phyloP scores from a whole-genome alignment of 2,113 vertebrate species.

The Clarias magur region DNA sequence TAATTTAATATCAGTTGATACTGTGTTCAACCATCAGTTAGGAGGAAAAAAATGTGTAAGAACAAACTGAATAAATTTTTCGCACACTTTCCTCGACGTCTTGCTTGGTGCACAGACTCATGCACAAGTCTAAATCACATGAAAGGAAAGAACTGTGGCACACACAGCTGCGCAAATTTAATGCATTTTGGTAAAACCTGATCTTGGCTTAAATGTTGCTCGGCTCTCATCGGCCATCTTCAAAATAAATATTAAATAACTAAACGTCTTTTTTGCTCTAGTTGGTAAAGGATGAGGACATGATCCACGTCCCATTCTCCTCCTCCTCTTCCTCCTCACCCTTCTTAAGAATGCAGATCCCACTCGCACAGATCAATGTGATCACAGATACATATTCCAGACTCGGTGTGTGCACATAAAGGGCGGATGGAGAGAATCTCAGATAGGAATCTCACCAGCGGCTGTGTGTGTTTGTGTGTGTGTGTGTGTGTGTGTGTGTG shows the following conservation, averaged over 20 bases:
- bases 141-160: neutral
- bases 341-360: constrained; percentile 21
- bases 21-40: no score
- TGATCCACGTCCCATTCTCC: neutral
- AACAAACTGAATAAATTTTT: neutral
- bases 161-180: neutral
- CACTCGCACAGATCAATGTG: neutral
- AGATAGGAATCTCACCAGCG: constrained; percentile 38
- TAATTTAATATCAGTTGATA: no score
- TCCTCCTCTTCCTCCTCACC: neutral
- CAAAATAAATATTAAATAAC: neutral
- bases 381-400: constrained; percentile 41
- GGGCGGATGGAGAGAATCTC: constrained; percentile 12
- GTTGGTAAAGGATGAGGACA: neutral
- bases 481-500: constrained; percentile 9
- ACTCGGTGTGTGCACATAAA: constrained; percentile 2
- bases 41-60: no score
- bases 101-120: neutral
- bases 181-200: neutral
- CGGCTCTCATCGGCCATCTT: neutral
- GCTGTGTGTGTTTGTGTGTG: constrained; percentile 40
- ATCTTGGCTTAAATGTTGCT: neutral
- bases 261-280: neutral
- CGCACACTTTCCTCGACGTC: neutral
- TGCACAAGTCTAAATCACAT: neutral